Conservation (phyloP, 2,888 invertebrate species). For the Tholera decimalis region DNA sequence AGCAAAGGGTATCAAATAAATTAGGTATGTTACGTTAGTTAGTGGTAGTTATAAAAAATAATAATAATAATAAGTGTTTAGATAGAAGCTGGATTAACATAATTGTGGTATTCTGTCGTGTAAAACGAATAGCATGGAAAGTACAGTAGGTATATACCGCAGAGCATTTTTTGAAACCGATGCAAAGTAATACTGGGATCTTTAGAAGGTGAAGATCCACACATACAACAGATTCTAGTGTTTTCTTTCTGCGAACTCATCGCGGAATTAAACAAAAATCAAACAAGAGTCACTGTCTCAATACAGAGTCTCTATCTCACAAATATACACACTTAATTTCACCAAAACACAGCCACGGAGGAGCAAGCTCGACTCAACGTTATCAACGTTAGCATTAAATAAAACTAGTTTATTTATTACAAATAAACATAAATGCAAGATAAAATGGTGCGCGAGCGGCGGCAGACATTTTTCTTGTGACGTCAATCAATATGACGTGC, state of each 20-base stretch:
- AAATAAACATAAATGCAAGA: too few relatives aligned
- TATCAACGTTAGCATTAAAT: too few relatives aligned
- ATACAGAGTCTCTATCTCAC: slow-evolving; percentile 7
- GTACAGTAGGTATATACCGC: slow-evolving; percentile 10
- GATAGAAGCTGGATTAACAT: not conserved
- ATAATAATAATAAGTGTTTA: too few relatives aligned
- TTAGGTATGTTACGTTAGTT: not conserved
- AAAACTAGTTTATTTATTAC: too few relatives aligned
- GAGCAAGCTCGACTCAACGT: too few relatives aligned
- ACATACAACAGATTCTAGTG: slow-evolving; percentile 13
- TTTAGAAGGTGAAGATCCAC: slow-evolving; percentile 19
- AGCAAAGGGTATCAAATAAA: too few relatives aligned
- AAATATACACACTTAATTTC: slow-evolving; percentile 7
- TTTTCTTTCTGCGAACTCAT: slow-evolving; percentile 15
- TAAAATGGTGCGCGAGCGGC: too few relatives aligned
- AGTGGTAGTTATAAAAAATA: not conserved
- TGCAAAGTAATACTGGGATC: slow-evolving; percentile 26
- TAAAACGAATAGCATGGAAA: not conserved
- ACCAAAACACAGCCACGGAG: too few relatives aligned
- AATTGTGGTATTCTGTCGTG: not conserved
- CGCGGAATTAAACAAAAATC: slow-evolving; percentile 5
- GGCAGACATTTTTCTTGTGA: too few relatives aligned
- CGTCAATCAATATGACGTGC: too few relatives aligned
- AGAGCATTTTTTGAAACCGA: slow-evolving; percentile 9
- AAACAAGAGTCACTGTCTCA: slow-evolving; percentile 4